A percentile compares a stretch with the other conserved stretches of the same genome.
phyloP scores from a whole-genome alignment of 1,140 invertebrate genomes.

The Doryteuthis pealeii region DNA sequence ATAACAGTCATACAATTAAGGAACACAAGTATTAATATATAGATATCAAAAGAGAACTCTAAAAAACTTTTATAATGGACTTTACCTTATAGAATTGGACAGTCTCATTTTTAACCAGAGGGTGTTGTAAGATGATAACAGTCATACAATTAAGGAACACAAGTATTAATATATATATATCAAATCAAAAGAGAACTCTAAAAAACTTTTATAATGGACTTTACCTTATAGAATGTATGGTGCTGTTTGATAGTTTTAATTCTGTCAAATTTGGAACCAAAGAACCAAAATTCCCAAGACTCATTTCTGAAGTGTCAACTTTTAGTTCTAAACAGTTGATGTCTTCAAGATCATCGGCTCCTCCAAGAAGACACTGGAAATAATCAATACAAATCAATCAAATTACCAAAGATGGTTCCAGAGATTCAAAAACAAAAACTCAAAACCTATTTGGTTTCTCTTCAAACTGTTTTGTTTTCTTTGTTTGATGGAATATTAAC shows the following conservation, averaged over 20 bases:
- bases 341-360: constrained; percentile 55
- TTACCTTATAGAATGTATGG: constrained; percentile 55
- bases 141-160: too few relatives aligned
- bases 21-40: too few relatives aligned
- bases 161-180: too few relatives aligned
- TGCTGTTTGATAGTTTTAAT: constrained; percentile 58
- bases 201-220: too few relatives aligned
- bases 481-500: too few relatives aligned
- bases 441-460: not conserved
- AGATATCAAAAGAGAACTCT: too few relatives aligned
- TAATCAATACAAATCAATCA: constrained; percentile 5
- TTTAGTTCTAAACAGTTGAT: constrained; percentile 57
- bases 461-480: not conserved
- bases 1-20: too few relatives aligned
- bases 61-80: too few relatives aligned
- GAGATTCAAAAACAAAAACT: not conserved
- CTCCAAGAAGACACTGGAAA: constrained; percentile 55
- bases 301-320: constrained; percentile 59
- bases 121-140: too few relatives aligned
- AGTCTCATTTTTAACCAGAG: too few relatives aligned
- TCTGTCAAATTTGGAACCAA: constrained; percentile 56
- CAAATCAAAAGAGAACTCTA: too few relatives aligned
- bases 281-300: constrained; percentile 60
- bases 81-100: too few relatives aligned
- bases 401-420: not conserved